Evolutionary conservation across 1,140 invertebrate genomes (phyloP), one percentile per base, ranked within the genome.

Genomic region (Chironomus tepperi): DNA sequence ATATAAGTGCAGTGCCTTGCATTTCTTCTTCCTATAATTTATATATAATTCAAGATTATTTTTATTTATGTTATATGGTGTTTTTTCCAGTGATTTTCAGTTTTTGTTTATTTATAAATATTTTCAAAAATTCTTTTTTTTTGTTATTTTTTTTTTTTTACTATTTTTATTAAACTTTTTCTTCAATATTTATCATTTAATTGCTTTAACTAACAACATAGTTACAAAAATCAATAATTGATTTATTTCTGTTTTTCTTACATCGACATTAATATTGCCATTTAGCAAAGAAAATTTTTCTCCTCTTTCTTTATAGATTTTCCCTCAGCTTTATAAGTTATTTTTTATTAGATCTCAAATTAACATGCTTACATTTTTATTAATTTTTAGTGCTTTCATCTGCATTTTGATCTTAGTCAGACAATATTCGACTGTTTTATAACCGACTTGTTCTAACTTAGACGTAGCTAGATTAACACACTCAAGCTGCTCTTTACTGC

Each of bases 31-130:
- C 10, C 18, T 70, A 18, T 70, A 70, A 70, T 70, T 70, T 70
- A 70, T 70, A 70, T 70, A 70, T 70, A 70, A 70, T 70, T 70
- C 9, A 21, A 18, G 9, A 7, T n/a, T n/a, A 57, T 57, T 57
- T n/a, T 12, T 57, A n/a, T 70, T 70, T 70, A 70, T 70, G n/a
- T 70, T 70, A 70, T 70, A 70, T 70, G 65, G 65, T 70, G 65
- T 70, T 70, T 19, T 34, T 70, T 70, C 65, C 65, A 70, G 65
- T 70, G 65, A 70, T 70, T 70, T 19, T 16, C 9, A 18, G 6
- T 70, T 21, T 18, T 70, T 18, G 19, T 19, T 70, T 70, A 70
- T 70, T 70, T 70, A 70, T 70, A 70, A 70, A 70, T 70, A 18
- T 70, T 70, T 70, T 70, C 65, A 70, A 70, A 70, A 70, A 70